Evolutionary conservation across 2,888 invertebrate species (phyloP), one percentile per base, ranked within the genome.

Genomic region (Prosopocoilus inquinatus): DNA sequence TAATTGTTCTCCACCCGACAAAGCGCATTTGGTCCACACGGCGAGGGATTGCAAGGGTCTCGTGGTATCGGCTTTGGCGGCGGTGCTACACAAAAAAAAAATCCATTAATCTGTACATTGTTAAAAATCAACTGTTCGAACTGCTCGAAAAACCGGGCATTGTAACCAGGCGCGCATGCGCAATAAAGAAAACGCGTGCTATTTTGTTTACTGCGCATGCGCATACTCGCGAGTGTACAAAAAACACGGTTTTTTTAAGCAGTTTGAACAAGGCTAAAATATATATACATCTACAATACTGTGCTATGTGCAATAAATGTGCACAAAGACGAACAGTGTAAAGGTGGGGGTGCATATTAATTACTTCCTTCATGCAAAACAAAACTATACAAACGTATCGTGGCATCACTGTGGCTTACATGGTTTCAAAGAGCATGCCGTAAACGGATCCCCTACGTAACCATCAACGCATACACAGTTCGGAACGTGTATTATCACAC

Each of bases 401-500:
- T 28, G 20, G 20, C 7, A 28, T 28, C 20, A 28, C 5, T 28
- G n/a, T n/a, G 20, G 20, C 84, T 85, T 83, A 87, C 87, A 78
- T 79, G 73, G 67, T 44, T 77, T 80, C 35, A 77, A 74, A 48
- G 79, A 76, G 73, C 87, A 87, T 55, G 80, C 79, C 15, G 79
- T 78, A 67, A 87, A 86, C 8, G 89, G 86, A 79, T 89, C 84
- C 55, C 89, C 89, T 43, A 81, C 81, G 67, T 81, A 84, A 44
- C 84, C 85, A 62, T 84, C 80, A 58, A 84, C 79, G 68, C 90
- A 90, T 46, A 85, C 83, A 71, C 90, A 90, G 68, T 88, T 86
- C 1, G 89, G 89, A 56, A 88, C 84, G 66, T 90, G 90, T 65
- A 87, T 86, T 54, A 87, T 82, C 44, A 90, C 89, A 72, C 86